A percentile compares a stretch with the other conserved stretches of the same genome.
Evolutionary conservation across 1,140 invertebrate genomes (phyloP).

Genomic region (Globodera ellingtonae): DNA sequence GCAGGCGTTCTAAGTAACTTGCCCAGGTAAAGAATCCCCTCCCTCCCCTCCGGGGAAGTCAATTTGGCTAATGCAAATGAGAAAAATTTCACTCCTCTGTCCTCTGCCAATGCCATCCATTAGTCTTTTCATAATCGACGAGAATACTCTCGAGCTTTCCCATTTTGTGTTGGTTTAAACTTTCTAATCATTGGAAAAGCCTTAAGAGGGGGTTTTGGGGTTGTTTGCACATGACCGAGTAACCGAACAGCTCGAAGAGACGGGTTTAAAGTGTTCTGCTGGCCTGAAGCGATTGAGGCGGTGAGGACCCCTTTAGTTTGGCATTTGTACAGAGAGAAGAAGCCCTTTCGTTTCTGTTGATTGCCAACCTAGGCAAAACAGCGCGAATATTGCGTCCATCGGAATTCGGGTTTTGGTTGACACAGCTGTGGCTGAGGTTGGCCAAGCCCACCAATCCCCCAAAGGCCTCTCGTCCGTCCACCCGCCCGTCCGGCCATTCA

Average conservation of each 20-base stretch:
- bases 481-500: background rate
- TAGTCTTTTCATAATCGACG: background rate
- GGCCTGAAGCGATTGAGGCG: no score
- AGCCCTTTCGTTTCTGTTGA: background rate
- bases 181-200: no score
- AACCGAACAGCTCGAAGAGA: no score
- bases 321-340: background rate
- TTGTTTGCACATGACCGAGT: no score
- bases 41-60: background rate
- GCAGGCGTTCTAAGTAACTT: background rate
- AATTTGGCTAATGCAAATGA: constrained; percentile 5
- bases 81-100: background rate
- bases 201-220: no score
- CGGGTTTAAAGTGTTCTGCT: no score
- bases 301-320: no score
- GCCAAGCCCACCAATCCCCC: background rate
- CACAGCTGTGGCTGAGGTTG: constrained; percentile 79
- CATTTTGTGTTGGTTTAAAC: no score
- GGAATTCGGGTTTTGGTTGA: constrained; percentile 85
- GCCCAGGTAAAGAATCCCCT: background rate
- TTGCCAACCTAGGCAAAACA: background rate
- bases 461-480: background rate
- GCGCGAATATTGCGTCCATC: constrained; percentile 20
- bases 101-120: background rate
- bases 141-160: no score